phyloP scores from a whole-genome alignment of 2,888 invertebrate species.

The Eupithecia insigniata region DNA sequence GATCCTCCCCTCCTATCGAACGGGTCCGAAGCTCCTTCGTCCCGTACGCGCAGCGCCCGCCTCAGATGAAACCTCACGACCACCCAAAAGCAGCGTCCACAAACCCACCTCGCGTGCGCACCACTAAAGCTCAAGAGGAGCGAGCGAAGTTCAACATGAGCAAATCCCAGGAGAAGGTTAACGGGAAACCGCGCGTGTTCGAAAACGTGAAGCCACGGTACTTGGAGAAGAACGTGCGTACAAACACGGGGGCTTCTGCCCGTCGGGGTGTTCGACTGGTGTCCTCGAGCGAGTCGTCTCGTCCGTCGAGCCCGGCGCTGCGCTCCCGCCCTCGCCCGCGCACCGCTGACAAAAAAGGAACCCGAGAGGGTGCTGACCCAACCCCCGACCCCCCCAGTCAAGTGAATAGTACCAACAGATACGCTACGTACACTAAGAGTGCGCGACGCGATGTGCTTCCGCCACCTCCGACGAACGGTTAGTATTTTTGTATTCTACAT shows the following conservation, averaged over 20 bases:
- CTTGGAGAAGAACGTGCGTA: slow-evolving; percentile 71
- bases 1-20: slow-evolving; percentile 56
- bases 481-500: slow-evolving; percentile 46
- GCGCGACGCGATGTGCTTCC: slow-evolving; percentile 61
- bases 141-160: slow-evolving; percentile 70
- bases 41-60: slow-evolving; percentile 65
- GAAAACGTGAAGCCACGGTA: slow-evolving; percentile 84
- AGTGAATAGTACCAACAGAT: slow-evolving; percentile 69
- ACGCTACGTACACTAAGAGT: slow-evolving; percentile 72
- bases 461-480: slow-evolving; percentile 53
- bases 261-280: slow-evolving; percentile 51
- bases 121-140: slow-evolving; percentile 76
- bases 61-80: slow-evolving; percentile 19
- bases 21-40: slow-evolving; percentile 70
- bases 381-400: slow-evolving; percentile 76
- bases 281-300: slow-evolving; percentile 87
- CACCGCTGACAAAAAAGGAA: slow-evolving; percentile 78
- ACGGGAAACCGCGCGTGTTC: slow-evolving; percentile 52
- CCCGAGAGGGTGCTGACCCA: slow-evolving; percentile 75
- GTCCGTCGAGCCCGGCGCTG: slow-evolving; percentile 87
- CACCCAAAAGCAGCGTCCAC: slow-evolving; percentile 34
- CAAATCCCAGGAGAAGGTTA: slow-evolving; percentile 57
- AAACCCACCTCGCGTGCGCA: slow-evolving; percentile 57
- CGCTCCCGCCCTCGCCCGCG: slow-evolving; percentile 66
- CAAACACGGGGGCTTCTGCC: background rate